phyloP scores from a whole-genome alignment of 2,888 invertebrate genomes.

The Bruchidius siliquastri region DNA sequence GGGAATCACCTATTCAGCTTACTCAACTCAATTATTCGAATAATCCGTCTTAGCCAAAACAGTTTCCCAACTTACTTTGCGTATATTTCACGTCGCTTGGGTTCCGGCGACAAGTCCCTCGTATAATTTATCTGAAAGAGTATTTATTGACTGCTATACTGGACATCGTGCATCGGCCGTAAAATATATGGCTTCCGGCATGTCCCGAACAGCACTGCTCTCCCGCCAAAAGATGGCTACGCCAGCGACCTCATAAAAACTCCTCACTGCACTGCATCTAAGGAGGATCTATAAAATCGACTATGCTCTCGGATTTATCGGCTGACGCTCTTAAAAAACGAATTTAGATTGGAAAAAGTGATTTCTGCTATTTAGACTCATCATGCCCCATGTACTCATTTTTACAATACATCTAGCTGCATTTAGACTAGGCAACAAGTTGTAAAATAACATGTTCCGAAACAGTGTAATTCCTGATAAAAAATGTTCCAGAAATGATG shows the following conservation, averaged over 20 bases:
- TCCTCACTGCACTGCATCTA: background rate
- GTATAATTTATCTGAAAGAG: background rate
- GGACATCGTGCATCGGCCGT: background rate
- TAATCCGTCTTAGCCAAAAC: background rate
- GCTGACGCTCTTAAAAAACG: background rate
- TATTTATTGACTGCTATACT: background rate
- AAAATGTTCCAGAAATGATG: too few relatives aligned
- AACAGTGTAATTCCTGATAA: too few relatives aligned
- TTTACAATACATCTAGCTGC: too few relatives aligned
- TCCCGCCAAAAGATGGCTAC: background rate
- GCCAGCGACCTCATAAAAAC: background rate
- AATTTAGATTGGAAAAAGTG: too few relatives aligned
- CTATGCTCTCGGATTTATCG: background rate
- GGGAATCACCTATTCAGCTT: too few relatives aligned
- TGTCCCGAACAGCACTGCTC: background rate
- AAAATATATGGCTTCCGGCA: background rate
- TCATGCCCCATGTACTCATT: too few relatives aligned
- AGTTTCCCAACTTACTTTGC: background rate
- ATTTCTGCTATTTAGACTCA: too few relatives aligned
- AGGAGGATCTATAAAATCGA: background rate
- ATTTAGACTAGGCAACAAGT: too few relatives aligned
- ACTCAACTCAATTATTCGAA: background rate
- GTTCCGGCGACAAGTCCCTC: background rate
- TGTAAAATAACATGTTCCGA: too few relatives aligned
- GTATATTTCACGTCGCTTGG: background rate